Percentiles rank a stretch among this genome's conserved stretches.
Evolutionary conservation across 1,140 invertebrate species (phyloP).

Genomic region (Solenopsis fugax): DNA sequence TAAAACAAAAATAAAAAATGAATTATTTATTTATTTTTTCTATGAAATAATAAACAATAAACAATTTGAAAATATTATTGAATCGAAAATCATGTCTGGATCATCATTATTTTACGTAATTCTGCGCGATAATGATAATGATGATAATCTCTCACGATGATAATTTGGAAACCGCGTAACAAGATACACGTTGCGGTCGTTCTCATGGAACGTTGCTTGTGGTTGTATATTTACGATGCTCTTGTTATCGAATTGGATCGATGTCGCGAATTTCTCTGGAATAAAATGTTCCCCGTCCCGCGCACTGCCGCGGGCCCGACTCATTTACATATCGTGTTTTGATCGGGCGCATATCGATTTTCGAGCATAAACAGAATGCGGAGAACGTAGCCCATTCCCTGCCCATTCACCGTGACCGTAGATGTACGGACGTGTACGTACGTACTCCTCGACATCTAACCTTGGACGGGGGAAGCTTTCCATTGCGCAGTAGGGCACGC

Average conservation of each 20-base stretch:
- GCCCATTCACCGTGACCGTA: slow-evolving; percentile 57
- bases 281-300: slow-evolving; percentile 42
- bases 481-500: slow-evolving; percentile 82
- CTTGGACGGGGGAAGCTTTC: slow-evolving; percentile 81
- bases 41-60: background rate
- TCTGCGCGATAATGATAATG: background rate
- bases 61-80: background rate
- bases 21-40: background rate
- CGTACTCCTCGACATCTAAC: slow-evolving; percentile 76
- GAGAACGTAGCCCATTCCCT: slow-evolving; percentile 57
- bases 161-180: slow-evolving; percentile 19
- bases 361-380: slow-evolving; percentile 69
- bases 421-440: slow-evolving; percentile 39
- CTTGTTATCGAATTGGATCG: slow-evolving; percentile 25
- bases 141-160: slow-evolving; percentile 5
- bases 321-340: slow-evolving; percentile 63
- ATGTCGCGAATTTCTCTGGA: slow-evolving; percentile 12
- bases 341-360: slow-evolving; percentile 56
- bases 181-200: slow-evolving; percentile 4
- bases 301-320: background rate
- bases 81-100: background rate
- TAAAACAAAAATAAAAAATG: background rate
- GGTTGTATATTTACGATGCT: slow-evolving; percentile 22
- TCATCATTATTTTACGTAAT: background rate
- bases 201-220: slow-evolving; percentile 11